phyloP scores from a whole-genome alignment of 2,113 vertebrate genomes.

The Lepidothrix coronata region DNA sequence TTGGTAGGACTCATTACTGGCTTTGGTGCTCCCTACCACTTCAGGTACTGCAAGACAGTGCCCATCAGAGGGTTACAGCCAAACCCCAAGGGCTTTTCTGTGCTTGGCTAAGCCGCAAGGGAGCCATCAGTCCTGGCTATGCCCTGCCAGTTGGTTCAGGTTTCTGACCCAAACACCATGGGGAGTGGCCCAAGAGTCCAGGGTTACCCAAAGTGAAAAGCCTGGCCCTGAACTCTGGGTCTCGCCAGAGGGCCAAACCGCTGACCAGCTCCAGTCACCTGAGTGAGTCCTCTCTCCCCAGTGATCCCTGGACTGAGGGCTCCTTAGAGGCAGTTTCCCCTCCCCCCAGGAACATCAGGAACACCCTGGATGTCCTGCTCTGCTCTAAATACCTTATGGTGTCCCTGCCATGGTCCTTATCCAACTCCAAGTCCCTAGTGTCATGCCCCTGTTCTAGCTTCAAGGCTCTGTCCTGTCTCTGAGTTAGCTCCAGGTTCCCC shows the following conservation, averaged over 20 bases:
- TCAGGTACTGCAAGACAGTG: fast-evolving
- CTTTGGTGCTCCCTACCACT: neutral
- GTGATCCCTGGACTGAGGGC: neutral
- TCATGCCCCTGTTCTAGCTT: neutral
- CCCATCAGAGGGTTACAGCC: fast-evolving
- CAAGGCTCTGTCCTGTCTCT: neutral
- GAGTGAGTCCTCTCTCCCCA: neutral
- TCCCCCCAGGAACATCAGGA: neutral
- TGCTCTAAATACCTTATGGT: neutral
- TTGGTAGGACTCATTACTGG: neutral
- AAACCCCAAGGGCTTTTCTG: fast-evolving
- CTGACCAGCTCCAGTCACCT: neutral
- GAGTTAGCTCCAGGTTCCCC: fast-evolving
- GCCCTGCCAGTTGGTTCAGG: neutral
- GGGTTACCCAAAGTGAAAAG: neutral
- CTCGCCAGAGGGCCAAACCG: neutral
- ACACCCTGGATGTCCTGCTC: neutral
- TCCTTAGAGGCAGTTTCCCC: fast-evolving
- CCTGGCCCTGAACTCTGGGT: neutral
- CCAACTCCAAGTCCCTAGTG: neutral
- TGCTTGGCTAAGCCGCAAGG: neutral
- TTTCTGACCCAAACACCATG: neutral
- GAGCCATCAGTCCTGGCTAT: neutral
- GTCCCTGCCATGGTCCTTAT: neutral
- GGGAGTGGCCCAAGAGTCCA: too few species aligned